phyloP scores from a whole-genome alignment of 2,888 invertebrate genomes.

The Molanna angustata region DNA sequence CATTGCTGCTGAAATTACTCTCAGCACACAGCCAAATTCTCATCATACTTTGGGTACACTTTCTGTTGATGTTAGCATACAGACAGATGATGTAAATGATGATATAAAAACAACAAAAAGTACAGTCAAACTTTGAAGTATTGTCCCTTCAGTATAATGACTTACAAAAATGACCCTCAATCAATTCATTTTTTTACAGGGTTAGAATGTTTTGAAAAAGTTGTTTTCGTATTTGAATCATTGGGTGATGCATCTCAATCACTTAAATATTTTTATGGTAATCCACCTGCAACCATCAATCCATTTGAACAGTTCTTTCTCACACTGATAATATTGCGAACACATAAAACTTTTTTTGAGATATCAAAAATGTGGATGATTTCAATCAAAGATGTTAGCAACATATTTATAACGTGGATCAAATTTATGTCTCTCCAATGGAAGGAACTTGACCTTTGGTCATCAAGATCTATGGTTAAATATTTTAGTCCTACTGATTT shows the following conservation, averaged over 20 bases:
- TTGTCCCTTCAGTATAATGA: too few species aligned
- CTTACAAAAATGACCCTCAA: constrained; percentile 1
- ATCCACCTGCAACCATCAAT: background rate
- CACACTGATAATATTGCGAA: background rate
- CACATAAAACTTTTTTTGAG: constrained; percentile 1
- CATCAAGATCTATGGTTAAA: constrained; percentile 3
- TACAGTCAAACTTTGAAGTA: background rate
- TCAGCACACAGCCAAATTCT: too few species aligned
- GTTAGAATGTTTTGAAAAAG: constrained; percentile 1
- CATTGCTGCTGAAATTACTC: constrained; percentile 1
- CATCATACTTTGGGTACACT: background rate
- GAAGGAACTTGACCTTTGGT: constrained; percentile 1
- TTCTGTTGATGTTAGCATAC: background rate
- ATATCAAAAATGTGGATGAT: background rate
- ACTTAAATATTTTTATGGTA: constrained; percentile 7
- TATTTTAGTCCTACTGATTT: constrained; percentile 5
- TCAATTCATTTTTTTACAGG: constrained; percentile 6
- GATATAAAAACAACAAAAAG: background rate
- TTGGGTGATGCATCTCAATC: background rate
- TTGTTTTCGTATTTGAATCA: constrained; percentile 1
- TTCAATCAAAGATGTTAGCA: constrained; percentile 6
- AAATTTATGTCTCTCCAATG: constrained; percentile 10
- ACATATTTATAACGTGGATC: constrained; percentile 6
- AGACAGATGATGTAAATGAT: background rate
- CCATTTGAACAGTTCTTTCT: constrained; percentile 8